These are phyloP conservation scores for Malthinus flaveolus DNA, from an alignment of 2,888 invertebrate species.

Conservation along the genomic window DNA sequence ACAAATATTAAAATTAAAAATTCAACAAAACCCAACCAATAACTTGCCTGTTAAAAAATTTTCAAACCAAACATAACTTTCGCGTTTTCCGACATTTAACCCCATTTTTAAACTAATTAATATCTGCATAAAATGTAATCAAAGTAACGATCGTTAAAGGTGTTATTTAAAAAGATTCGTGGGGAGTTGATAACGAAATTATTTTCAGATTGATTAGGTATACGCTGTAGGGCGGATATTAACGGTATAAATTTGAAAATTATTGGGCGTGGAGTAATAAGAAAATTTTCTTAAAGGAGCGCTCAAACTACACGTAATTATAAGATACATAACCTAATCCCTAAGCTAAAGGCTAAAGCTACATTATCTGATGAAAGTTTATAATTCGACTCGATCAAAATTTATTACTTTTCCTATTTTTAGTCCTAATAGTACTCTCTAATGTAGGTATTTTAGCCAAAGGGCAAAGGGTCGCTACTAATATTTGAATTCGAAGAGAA, in stretches of 20 bases:
- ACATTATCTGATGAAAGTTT: background rate
- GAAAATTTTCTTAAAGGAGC: no score
- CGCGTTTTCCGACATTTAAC: no score
- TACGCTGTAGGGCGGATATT: slow-evolving; percentile 13
- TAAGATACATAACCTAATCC: background rate
- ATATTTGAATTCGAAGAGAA: no score
- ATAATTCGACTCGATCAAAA: background rate
- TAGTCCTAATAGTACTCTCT: background rate
- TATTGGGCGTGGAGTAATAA: slow-evolving; percentile 5
- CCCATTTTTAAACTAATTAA: no score
- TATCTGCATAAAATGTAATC: no score
- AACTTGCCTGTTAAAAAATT: no score
- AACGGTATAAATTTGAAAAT: slow-evolving; percentile 11
- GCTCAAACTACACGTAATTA: no score
- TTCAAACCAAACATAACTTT: no score
- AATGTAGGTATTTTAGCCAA: background rate
- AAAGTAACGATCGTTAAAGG: no score
- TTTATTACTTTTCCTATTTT: background rate
- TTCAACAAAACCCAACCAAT: no score
- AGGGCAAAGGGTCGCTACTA: background rate
- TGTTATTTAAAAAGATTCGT: no score
- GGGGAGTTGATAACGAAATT: slow-evolving; percentile 6
- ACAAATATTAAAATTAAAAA: no score
- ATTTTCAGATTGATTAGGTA: background rate
- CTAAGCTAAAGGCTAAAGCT: background rate